Evolutionary conservation across 2,113 vertebrate species (phyloP), one percentile per base, ranked within the genome.

Genomic region (Trichomycterus rosablanca): DNA sequence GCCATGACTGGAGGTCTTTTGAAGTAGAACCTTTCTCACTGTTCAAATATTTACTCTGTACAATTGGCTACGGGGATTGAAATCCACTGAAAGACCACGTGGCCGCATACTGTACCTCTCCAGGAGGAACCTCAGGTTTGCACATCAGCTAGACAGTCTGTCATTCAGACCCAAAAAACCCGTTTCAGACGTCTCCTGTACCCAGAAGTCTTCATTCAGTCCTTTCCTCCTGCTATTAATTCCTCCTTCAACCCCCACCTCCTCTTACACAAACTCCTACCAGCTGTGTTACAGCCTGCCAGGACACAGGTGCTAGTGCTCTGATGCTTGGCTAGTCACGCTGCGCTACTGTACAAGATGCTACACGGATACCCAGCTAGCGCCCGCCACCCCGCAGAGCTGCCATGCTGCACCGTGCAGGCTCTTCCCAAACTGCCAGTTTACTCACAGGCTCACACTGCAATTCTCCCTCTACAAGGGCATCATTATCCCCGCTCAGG

Each of bases 111-210:
- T 15, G 37, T 14, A 76, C 77, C 77, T 77, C 68, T 64, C n/a
- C n/a, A n/a, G n/a, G n/a, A n/a, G n/a, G 6, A 3, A 39, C 42
- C 32, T 30, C 20, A 78, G 83, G 82, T 76, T 78, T 75, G 78
- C 82, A 87, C 83, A 81, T 84, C n/a, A n/a, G 87, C 73, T 70
- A 63, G 67, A 56, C 63, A 81, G 80, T 76, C 78, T 75, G 78
- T 73, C 79, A 74, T 76, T 76, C 81, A 80, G 77, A 82, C 82
- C 80, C 75, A 26, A 45, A n/a, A 34, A 64, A 65, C 69, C 72
- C 76, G 76, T 70, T 73, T 79, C 83, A 83, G 79, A 77, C 86
- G 83, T 79, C 69, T 71, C 26, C 19, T 48, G 42, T 35, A 52
- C 32, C 34, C 2, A 35, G 34, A 12, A 12, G 34, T n/a, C 37